Evolutionary conservation across 2,797 vertebrate species (phyloP).

Genomic region (Gambelia wislizenii): DNA sequence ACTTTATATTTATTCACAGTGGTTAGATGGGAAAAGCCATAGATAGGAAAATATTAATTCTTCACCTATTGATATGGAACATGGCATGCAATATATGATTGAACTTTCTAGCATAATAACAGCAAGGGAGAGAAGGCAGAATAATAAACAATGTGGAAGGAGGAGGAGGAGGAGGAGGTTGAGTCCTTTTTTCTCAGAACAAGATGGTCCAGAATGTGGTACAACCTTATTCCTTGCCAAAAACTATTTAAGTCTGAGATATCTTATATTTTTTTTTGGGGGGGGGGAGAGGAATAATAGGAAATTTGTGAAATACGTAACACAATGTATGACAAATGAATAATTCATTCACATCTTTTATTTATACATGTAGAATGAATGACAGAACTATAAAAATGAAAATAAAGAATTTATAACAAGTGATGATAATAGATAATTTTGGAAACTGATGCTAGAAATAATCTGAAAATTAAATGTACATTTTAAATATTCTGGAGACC

Average conservation of each 20-base stretch:
- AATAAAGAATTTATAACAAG: not conserved
- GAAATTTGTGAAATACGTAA: not conserved
- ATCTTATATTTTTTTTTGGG: not conserved
- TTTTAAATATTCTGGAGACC: not conserved
- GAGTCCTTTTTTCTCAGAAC: not conserved
- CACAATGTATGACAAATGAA: not conserved
- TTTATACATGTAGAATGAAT: slow-evolving; percentile 5
- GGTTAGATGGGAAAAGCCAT: too few relatives aligned
- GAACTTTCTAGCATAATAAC: not conserved
- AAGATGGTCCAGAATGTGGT: not conserved
- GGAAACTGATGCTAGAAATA: not conserved
- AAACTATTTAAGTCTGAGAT: not conserved
- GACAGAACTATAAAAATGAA: not conserved
- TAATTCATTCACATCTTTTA: not conserved
- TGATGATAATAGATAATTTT: not conserved
- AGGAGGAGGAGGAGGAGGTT: not conserved
- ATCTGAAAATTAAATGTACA: not conserved
- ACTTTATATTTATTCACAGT: too few relatives aligned
- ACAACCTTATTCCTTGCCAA: not conserved
- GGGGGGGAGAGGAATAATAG: not conserved
- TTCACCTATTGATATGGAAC: not conserved
- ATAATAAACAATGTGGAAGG: too few relatives aligned
- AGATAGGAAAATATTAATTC: not conserved
- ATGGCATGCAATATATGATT: not conserved
- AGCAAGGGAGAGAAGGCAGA: not conserved